phyloP scores from a whole-genome alignment of 2,888 invertebrate species.

The Monochamus alternatus region DNA sequence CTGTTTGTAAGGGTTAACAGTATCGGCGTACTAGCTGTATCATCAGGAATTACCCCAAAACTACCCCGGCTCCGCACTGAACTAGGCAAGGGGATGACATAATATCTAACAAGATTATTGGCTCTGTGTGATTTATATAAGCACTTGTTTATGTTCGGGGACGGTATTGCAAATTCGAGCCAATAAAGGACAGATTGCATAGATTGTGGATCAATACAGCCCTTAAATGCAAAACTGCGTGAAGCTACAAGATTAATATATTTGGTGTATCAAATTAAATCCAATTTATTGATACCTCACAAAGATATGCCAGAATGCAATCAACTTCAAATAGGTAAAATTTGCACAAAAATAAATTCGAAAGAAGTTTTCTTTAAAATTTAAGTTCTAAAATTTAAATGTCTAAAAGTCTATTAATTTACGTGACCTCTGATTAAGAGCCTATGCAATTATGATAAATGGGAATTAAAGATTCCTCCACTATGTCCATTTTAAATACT shows the following conservation, averaged over 20 bases:
- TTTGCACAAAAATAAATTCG: neutral
- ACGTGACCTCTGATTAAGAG: neutral
- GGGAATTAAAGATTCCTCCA: neutral
- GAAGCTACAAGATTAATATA: too few relatives aligned
- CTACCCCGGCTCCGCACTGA: too few relatives aligned
- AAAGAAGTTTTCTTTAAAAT: neutral
- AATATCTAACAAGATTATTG: constrained; percentile 28
- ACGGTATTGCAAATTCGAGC: constrained; percentile 12
- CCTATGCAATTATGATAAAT: constrained; percentile 1
- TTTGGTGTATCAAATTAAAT: too few relatives aligned
- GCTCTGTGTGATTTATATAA: constrained; percentile 27
- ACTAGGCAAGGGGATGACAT: neutral
- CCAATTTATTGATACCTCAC: too few relatives aligned
- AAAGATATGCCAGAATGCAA: too few relatives aligned
- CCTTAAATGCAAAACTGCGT: too few relatives aligned
- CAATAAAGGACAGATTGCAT: constrained; percentile 16
- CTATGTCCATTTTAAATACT: neutral
- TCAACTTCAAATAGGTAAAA: too few relatives aligned
- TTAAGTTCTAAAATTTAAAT: neutral
- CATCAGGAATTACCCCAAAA: too few relatives aligned
- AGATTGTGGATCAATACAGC: neutral
- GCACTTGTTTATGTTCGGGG: constrained; percentile 31
- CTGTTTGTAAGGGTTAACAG: too few relatives aligned
- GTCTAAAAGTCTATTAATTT: neutral
- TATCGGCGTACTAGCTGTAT: too few relatives aligned